Percentiles rank a stretch among this genome's conserved stretches.
Evolutionary conservation across 2,888 invertebrate species (phyloP).

Genomic region (Dicycla oo): DNA sequence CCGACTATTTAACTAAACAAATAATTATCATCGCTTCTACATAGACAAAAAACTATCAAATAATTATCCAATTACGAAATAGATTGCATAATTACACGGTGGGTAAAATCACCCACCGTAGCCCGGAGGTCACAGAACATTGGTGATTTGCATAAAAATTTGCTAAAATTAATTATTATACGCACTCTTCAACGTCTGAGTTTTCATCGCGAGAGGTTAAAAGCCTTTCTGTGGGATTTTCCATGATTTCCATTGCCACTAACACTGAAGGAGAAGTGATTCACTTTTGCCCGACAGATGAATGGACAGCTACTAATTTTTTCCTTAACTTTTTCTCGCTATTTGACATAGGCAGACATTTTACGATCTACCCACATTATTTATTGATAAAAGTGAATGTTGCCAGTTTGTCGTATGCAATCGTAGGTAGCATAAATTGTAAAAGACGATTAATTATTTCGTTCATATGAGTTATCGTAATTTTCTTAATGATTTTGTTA

Average conservation of each 20-base stretch:
- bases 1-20: conserved; percentile 16
- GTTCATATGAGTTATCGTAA: conserved; percentile 3
- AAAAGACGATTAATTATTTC: not conserved
- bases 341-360: not conserved
- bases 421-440: not conserved
- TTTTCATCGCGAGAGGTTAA: conserved; percentile 28
- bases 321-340: not conserved
- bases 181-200: conserved; percentile 68
- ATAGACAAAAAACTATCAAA: conserved; percentile 23
- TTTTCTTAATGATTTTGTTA: not conserved
- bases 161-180: conserved; percentile 50
- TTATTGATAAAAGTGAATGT: conserved; percentile 30
- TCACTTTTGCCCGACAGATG: conserved; percentile 30
- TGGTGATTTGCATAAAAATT: conserved; percentile 22
- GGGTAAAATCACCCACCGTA: conserved; percentile 26
- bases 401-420: conserved; percentile 16
- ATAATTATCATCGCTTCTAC: conserved; percentile 19
- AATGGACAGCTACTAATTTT: conserved; percentile 19
- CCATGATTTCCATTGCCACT: conserved; percentile 43
- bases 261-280: conserved; percentile 31
- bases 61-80: conserved; percentile 45
- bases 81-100: conserved; percentile 53
- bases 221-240: conserved; percentile 46
- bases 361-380: conserved; percentile 49
- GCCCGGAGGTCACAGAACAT: conserved; percentile 33